Evolutionary conservation across 1,140 invertebrate genomes (phyloP).

Genomic region (Phthorimaea operculella): DNA sequence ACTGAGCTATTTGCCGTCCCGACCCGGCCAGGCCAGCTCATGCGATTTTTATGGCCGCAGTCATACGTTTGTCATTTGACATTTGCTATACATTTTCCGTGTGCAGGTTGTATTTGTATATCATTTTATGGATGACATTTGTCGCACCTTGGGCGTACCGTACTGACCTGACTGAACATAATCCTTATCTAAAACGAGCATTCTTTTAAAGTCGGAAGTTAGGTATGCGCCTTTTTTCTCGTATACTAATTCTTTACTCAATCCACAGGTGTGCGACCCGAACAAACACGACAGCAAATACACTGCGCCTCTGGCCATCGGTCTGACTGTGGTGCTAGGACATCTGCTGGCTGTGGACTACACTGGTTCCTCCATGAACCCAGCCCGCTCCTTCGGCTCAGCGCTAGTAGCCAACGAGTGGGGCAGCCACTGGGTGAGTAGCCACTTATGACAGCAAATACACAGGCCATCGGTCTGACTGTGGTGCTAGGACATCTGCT

Average conservation of each 20-base stretch:
- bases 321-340: constrained; percentile 86
- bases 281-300: constrained; percentile 79
- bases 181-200: too few species aligned
- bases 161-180: too few species aligned
- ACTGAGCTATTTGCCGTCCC: too few species aligned
- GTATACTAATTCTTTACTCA: background rate
- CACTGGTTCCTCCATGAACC: constrained; percentile 92
- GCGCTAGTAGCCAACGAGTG: constrained; percentile 81
- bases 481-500: constrained; percentile 89
- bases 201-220: background rate
- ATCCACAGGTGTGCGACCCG: constrained; percentile 58
- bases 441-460: constrained; percentile 69
- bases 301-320: constrained; percentile 89
- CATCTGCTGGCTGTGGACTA: constrained; percentile 87
- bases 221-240: background rate
- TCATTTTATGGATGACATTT: too few species aligned
- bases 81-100: too few species aligned
- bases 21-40: too few species aligned
- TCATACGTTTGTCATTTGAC: too few species aligned
- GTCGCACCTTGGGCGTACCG: too few species aligned
- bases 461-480: constrained; percentile 89
- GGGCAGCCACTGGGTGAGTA: constrained; percentile 81
- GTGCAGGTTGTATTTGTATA: too few species aligned
- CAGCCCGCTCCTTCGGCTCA: constrained; percentile 86
- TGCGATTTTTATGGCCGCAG: too few species aligned